Base-by-base conservation (phyloP, 2,113 vertebrate genomes). In the Rhinogobius similis region DNA sequence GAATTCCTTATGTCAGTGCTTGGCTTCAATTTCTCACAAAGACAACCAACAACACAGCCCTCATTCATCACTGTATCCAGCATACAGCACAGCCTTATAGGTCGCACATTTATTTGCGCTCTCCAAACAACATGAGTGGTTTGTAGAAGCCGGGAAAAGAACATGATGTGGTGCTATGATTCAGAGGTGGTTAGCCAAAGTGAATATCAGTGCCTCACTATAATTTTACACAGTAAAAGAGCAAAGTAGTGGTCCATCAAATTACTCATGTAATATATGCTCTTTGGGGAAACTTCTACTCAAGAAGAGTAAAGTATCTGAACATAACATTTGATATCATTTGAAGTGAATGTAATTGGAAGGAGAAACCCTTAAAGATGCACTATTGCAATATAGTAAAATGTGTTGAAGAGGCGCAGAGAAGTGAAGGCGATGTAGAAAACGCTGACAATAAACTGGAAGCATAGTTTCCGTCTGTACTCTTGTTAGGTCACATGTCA, bases 21-120 rank as follows among this genome's bases (percentile, higher is more conserved):
- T 59, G 56, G 16, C 56, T 29, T 59, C 27, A 32, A 29, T 29
- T 59, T 59, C 27, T 27, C 56, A 18, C 56, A 32, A 32, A 27
- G 27, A 10, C 27, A 59, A 32, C 7, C 32, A 32, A 32, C 26
- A 59, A 14, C 9, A 32, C 16, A 20, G 18, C 5, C 7, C 26
- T 46, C 56, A 59, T 32, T 59, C 56, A 18, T 59, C 55, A 59
- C 27, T 59, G 55, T 32, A 20, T 59, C 56, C 26, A 13, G 53
- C 12, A 24, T 24, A 53, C 10, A 11, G 24, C 2, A 56, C 53
- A 27, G 27, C 16, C 32, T 8, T 36, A 7, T 36, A 36, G 32
- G 32, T 36, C 32, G 32, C 32, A 36, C 27, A 6, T 32, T 32
- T 29, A 9, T 18, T 56, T 26, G 5, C 12, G 14, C 21, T 26